Evolutionary conservation across 2,797 vertebrate species (phyloP), one percentile per base, ranked within the genome.

Genomic region (Hoplostethus atlanticus): DNA sequence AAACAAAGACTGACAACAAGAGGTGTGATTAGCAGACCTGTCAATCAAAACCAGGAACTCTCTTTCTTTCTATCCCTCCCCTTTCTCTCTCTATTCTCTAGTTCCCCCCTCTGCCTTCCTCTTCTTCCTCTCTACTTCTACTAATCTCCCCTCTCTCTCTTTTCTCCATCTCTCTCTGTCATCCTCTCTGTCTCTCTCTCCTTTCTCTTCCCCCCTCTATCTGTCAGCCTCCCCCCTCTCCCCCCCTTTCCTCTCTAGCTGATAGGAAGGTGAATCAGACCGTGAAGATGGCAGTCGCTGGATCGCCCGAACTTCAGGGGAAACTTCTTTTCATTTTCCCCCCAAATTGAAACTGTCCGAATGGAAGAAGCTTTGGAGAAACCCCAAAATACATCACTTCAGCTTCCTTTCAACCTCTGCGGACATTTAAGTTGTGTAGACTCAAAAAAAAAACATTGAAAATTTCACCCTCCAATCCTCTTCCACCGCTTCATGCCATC

Each of bases 231-330:
- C 7, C 4, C 42, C 34, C 55, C 52, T 48, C 48, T 38, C 36
- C 50, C 51, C 48, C 28, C 17, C 30, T 50, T 59, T 13, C n/a
- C 30, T 16, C 13, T 12, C 40, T 46, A 30, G 28, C 59, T 52
- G 73, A 78, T 73, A 42, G 57, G 56, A 25, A 72, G 54, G 64
- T 51, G 80, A 81, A 83, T 71, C 83, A 69, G 83, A 86, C 75
- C 60, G 63, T 85, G 81, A 74, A 80, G 60, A 59, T 64, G 59
- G 46, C 64, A 55, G 36, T 12, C 12, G 12, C 7, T 28, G 60
- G 40, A 64, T 69, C 34, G 4, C 6, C 30, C 36, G 38, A 77
- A 79, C 71, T 68, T 69, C 1, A 1, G 64, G 57, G 54, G 34
- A 34, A 73, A 57, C 25, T 50, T 9, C 46, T 25, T 38, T 30